Conservation (phyloP, 2,113 vertebrate genomes). For the Mohoua ochrocephala region DNA sequence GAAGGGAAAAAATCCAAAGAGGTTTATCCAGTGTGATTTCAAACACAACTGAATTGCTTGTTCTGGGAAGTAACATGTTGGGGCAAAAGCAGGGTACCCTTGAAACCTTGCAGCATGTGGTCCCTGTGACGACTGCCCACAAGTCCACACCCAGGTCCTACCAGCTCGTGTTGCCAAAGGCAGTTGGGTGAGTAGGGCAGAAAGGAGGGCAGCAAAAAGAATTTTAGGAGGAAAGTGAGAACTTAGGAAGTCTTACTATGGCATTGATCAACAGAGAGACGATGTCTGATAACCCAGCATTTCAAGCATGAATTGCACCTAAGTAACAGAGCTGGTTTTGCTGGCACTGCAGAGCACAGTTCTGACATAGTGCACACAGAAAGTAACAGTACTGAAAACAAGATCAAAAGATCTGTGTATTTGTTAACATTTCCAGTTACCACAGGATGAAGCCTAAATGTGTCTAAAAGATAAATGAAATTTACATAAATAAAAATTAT, state of each 20-base stretch:
- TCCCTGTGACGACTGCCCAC: neutral
- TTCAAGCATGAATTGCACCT: neutral
- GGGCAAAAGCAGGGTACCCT: neutral
- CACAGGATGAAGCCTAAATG: neutral
- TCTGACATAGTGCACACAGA: neutral
- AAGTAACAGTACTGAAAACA: neutral
- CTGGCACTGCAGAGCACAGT: neutral
- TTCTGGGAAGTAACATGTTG: neutral
- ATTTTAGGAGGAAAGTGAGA: neutral
- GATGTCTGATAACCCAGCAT: neutral
- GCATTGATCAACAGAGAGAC: neutral
- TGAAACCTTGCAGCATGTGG: rapidly evolving
- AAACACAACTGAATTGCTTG: rapidly evolving
- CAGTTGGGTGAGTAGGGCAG: neutral
- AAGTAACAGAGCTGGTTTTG: neutral
- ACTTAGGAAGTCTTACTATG: neutral
- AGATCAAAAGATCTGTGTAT: neutral
- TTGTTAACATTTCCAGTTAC: neutral
- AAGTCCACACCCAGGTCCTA: neutral
- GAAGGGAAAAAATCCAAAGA: neutral
- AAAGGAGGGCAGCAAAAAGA: neutral
- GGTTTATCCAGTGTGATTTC: rapidly evolving
- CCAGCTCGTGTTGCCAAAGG: neutral
- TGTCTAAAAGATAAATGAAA: neutral
- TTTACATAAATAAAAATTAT: neutral